Base-by-base conservation (phyloP, 2,888 invertebrate species). In the Callosobruchus maculatus region DNA sequence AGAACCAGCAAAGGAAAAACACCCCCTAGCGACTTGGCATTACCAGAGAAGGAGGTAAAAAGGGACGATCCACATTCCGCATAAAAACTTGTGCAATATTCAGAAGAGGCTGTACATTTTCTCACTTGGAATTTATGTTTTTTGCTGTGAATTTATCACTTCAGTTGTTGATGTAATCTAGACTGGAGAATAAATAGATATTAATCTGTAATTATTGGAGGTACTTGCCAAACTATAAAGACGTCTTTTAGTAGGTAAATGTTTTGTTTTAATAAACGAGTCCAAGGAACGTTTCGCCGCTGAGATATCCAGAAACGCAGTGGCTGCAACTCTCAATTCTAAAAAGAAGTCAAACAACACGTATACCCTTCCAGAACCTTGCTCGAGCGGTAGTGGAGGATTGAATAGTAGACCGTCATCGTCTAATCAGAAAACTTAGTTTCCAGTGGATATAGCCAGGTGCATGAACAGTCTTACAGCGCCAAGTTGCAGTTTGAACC, bases 231-330 rank as follows among this genome's bases (percentile, higher is more conserved):
- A 49, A 49, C 13, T 49, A 18, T 1, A 49, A 49, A 49, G 49
- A 49, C 18, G 18, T 49, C 9, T 18, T 49, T 49, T 13, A 18
- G 49, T 18, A n/a, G n/a, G n/a, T n/a, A n/a, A n/a, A n/a, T n/a
- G n/a, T n/a, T n/a, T n/a, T n/a, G n/a, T n/a, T n/a, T n/a, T n/a
- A n/a, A 93, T 96, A 74, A 94, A 93, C 87, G 94, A 95, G 88
- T 90, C 96, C 75, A 95, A 95, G 88, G 95, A 95, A 92, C 90
- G 93, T 76, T 87, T 93, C 71, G 90, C 92, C 0, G 89, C 92
- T 72, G 93, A 93, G 86, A 92, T 93, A 87, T 91, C 92, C 0
- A 90, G 92, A 74, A 92, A 92, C 85, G 90, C 91, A 0, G 88
- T 91, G 22, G 88, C 90, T n/a, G 90, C 90, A 70, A 89, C 89